Evolutionary conservation across 2,888 invertebrate genomes (phyloP).

Genomic region (Ophion costatus): DNA sequence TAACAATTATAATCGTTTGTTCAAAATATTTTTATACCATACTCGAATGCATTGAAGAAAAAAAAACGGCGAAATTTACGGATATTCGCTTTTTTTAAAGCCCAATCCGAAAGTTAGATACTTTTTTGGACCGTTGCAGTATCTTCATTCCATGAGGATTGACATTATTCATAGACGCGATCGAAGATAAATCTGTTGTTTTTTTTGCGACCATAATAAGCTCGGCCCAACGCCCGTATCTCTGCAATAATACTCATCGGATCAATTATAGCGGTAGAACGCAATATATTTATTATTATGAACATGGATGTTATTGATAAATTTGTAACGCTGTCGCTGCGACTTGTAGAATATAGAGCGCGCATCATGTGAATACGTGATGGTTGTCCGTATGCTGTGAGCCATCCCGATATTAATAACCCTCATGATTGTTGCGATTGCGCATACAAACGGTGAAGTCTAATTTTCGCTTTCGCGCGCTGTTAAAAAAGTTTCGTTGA

Average conservation of each 20-base stretch:
- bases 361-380: neutral
- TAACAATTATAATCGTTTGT: no score
- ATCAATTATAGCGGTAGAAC: constrained; percentile 40
- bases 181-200: no score
- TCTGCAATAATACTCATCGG: constrained; percentile 32
- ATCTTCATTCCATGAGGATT: neutral
- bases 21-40: neutral
- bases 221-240: constrained; percentile 29
- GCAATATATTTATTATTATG: constrained; percentile 54
- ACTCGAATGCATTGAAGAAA: neutral
- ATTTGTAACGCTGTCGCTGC: constrained; percentile 38
- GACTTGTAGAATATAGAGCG: neutral
- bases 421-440: constrained; percentile 8
- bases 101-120: neutral
- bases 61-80: neutral
- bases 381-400: constrained; percentile 6
- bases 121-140: neutral
- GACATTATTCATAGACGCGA: neutral
- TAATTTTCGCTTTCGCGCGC: neutral
- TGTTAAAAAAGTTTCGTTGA: constrained; percentile 12
- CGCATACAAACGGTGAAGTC: constrained; percentile 16
- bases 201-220: neutral
- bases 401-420: constrained; percentile 12
- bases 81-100: neutral
- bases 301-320: constrained; percentile 54